phyloP scores from a whole-genome alignment of 2,888 invertebrate species.

The Hirudinaria manillensis region DNA sequence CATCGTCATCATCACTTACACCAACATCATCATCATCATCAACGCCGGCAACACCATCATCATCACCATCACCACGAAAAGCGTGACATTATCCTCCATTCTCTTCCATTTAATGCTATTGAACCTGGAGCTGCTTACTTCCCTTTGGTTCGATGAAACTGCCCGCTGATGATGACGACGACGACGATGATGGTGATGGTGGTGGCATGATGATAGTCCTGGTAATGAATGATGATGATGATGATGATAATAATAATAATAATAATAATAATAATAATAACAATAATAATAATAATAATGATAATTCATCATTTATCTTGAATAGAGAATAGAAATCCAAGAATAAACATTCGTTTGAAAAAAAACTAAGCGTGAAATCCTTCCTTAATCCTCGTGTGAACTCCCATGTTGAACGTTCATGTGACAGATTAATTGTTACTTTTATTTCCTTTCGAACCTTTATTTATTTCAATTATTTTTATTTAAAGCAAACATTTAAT shows the following conservation, averaged over 20 bases:
- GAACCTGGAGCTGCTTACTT: too few species aligned
- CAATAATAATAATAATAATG: background rate
- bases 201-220: background rate
- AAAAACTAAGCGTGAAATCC: too few species aligned
- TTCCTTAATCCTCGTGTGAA: too few species aligned
- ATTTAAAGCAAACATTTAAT: too few species aligned
- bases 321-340: too few species aligned
- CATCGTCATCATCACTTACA: background rate
- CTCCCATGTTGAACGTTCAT: too few species aligned
- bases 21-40: slow-evolving; percentile 19
- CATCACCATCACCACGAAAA: background rate
- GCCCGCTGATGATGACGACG: background rate
- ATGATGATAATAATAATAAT: background rate
- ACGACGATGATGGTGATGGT: background rate
- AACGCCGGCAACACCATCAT: background rate
- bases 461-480: too few species aligned
- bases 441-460: too few species aligned
- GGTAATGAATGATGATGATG: background rate
- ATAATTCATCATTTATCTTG: too few species aligned
- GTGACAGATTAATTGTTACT: too few species aligned
- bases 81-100: background rate
- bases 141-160: too few species aligned
- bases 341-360: too few species aligned
- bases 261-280: background rate
- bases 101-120: background rate